Percentiles rank a stretch among this genome's conserved stretches.
Conservation (phyloP, 2,113 vertebrate species). For the Microtus richardsoni region DNA sequence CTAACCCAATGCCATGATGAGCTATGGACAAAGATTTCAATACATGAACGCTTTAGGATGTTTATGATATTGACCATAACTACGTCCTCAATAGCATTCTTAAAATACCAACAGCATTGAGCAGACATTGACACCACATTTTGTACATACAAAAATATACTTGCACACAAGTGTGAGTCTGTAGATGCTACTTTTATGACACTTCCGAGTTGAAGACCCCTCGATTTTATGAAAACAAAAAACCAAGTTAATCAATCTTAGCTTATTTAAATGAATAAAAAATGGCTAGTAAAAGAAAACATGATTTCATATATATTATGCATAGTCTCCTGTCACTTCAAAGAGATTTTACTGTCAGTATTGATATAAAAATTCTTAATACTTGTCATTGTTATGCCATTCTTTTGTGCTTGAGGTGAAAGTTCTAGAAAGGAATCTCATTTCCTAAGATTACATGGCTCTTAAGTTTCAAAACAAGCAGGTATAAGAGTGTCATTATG, state of each 20-base stretch:
- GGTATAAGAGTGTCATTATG: neutral
- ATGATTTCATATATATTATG: neutral
- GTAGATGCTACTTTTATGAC: neutral
- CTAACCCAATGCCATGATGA: neutral
- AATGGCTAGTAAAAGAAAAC: neutral
- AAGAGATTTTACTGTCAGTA: neutral
- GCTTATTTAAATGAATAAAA: conserved; percentile 9
- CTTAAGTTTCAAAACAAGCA: conserved; percentile 44
- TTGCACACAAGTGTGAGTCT: neutral
- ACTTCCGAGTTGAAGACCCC: neutral
- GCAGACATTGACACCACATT: neutral
- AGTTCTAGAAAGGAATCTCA: neutral
- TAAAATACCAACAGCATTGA: neutral
- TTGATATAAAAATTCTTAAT: neutral
- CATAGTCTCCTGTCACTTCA: neutral
- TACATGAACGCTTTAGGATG: neutral
- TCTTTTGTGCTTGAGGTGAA: neutral
- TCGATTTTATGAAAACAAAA: neutral
- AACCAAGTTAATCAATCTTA: neutral
- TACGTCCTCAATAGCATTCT: neutral
- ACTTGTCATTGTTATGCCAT: conserved; percentile 1
- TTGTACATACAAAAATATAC: neutral
- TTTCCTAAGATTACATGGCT: conserved; percentile 52
- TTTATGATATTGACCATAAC: neutral
- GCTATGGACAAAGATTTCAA: neutral